These are phyloP conservation scores for Haliaeetus leucogaster DNA, from an alignment of 2,113 vertebrate genomes.

Conservation along the genomic window DNA sequence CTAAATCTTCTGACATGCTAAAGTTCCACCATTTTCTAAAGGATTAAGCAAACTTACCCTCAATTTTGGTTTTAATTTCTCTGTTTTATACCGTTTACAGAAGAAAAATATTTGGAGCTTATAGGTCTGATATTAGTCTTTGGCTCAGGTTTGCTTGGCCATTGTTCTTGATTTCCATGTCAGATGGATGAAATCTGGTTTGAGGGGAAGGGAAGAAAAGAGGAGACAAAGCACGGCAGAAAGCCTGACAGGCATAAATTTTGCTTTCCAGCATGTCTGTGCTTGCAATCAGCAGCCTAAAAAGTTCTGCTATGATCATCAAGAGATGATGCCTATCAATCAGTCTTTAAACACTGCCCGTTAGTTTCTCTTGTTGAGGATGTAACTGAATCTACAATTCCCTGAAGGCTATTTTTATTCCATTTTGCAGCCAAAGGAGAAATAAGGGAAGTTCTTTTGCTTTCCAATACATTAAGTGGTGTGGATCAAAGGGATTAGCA, in stretches of 20 bases:
- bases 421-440: conserved; percentile 19
- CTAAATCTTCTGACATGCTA: not conserved
- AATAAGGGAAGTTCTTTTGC: conserved; percentile 23
- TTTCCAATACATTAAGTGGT: conserved; percentile 13
- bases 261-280: conserved; percentile 28
- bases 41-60: not conserved
- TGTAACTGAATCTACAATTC: conserved; percentile 30
- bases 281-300: conserved; percentile 51
- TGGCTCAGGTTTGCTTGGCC: not conserved
- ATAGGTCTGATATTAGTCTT: not conserved
- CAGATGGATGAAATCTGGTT: conserved; percentile 16
- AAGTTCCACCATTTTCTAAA: not conserved
- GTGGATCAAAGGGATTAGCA: conserved; percentile 52
- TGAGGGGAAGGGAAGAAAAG: not conserved
- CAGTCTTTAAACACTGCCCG: conserved; percentile 37
- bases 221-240: not conserved
- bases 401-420: conserved; percentile 6
- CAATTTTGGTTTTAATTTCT: not conserved
- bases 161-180: not conserved
- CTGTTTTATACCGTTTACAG: not conserved
- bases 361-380: conserved; percentile 8
- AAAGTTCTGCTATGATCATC: conserved; percentile 61
- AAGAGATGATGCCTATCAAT: conserved; percentile 58
- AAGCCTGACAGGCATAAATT: conserved; percentile 29
- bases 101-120: not conserved